Percentiles rank a stretch among this genome's conserved stretches.
phyloP scores from a whole-genome alignment of 2,113 vertebrate species.

The Clarias macrocephalus region DNA sequence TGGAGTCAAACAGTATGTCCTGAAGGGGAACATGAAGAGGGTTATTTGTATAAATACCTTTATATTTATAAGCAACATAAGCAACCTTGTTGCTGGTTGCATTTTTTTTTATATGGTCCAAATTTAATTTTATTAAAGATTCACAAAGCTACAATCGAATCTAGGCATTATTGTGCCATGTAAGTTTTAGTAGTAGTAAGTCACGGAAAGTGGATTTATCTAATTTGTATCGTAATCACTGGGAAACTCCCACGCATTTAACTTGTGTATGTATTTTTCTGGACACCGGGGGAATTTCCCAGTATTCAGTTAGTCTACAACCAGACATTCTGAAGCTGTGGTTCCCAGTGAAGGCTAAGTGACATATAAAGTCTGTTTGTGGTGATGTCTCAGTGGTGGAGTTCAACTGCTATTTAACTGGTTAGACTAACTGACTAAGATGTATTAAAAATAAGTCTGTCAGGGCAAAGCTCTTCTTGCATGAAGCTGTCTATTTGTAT shows the following conservation, averaged over 20 bases:
- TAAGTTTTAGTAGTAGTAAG: not conserved
- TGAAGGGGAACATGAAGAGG: slow-evolving; percentile 54
- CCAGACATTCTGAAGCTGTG: not conserved
- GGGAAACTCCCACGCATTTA: not conserved
- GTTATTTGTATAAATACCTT: slow-evolving; percentile 3
- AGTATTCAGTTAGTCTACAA: too few species aligned
- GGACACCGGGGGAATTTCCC: not conserved
- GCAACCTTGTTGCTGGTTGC: not conserved
- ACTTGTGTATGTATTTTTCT: not conserved
- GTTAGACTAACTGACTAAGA: not conserved
- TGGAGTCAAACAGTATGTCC: slow-evolving; percentile 98
- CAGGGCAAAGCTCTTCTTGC: not conserved
- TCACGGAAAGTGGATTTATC: not conserved
- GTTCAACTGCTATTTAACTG: too few species aligned
- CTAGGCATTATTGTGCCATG: not conserved
- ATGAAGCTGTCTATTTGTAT: not conserved
- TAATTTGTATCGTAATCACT: not conserved
- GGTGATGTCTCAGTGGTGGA: not conserved
- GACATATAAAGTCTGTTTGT: not conserved
- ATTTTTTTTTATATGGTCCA: not conserved
- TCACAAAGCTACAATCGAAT: not conserved
- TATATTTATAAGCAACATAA: too few species aligned
- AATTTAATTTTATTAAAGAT: not conserved
- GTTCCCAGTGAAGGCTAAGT: not conserved
- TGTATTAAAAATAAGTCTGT: not conserved